Percentiles rank a stretch among this genome's conserved stretches.
Conservation (phyloP, 2,797 vertebrate species). For the Enoplosus armatus region DNA sequence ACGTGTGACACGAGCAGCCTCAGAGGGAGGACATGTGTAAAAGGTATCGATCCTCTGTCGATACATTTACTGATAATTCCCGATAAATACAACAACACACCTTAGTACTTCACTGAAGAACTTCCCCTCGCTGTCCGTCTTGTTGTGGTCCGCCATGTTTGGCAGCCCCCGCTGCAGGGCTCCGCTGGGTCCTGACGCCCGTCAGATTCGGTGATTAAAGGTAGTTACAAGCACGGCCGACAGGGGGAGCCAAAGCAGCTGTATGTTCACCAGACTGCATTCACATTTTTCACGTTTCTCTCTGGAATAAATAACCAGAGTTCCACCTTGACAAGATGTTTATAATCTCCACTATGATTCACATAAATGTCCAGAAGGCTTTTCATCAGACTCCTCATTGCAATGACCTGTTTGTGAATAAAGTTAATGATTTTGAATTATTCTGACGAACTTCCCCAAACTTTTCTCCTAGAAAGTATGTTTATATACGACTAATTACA, state of each 20-base stretch:
- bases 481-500: too few species aligned
- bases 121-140: background rate
- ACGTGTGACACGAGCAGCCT: too few species aligned
- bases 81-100: constrained; percentile 25
- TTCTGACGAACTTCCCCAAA: too few species aligned
- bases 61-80: accelerated
- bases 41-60: accelerated
- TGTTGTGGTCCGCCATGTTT: constrained; percentile 82
- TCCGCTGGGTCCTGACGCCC: constrained; percentile 71
- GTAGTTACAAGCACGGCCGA: background rate
- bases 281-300: too few species aligned
- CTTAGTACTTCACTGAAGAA: constrained; percentile 75
- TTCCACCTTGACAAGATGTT: background rate
- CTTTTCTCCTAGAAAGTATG: too few species aligned
- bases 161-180: accelerated
- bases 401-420: too few species aligned
- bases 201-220: accelerated
- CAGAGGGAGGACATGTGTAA: accelerated
- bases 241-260: constrained; percentile 43
- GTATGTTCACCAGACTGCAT: too few species aligned
- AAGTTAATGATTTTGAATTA: too few species aligned
- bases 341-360: background rate
- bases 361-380: too few species aligned
- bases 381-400: too few species aligned
- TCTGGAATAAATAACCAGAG: background rate